Conservation (phyloP, 2,797 vertebrate genomes). For the Sebastes trivittatus region DNA sequence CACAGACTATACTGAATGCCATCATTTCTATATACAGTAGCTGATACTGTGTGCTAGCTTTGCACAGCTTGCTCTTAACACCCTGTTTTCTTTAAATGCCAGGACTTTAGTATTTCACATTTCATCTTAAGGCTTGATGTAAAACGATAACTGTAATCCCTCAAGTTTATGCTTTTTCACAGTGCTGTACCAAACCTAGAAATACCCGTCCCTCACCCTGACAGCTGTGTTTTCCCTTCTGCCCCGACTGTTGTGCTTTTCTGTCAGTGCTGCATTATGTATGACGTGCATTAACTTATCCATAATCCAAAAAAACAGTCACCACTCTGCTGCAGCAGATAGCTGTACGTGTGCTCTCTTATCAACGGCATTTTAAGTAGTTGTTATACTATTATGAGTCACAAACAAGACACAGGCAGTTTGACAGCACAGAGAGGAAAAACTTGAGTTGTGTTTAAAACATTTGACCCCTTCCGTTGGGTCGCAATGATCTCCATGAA, state of each 20-base stretch:
- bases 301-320: conserved; percentile 32
- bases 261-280: conserved; percentile 32
- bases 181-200: conserved; percentile 11
- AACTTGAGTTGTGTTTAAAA: conserved; percentile 2
- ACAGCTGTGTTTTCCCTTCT: conserved; percentile 2
- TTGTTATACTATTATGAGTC: conserved; percentile 1
- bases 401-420: not conserved
- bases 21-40: not conserved
- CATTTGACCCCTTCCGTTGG: conserved; percentile 20
- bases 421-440: conserved; percentile 1
- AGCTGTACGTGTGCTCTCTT: conserved; percentile 15
- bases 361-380: conserved; percentile 34
- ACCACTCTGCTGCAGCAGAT: conserved; percentile 12
- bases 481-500: conserved; percentile 3
- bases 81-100: conserved; percentile 19
- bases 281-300: conserved; percentile 48
- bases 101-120: not conserved
- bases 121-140: conserved; percentile 20
- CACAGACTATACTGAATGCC: not conserved
- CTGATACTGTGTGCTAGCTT: not conserved
- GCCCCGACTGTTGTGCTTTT: conserved; percentile 19
- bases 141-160: conserved; percentile 27
- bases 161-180: conserved; percentile 11
- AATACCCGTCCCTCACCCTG: conserved; percentile 36
- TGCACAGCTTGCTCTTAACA: not conserved